Base-by-base conservation (phyloP, 2,888 invertebrate species). In the Drosophila mimica region DNA sequence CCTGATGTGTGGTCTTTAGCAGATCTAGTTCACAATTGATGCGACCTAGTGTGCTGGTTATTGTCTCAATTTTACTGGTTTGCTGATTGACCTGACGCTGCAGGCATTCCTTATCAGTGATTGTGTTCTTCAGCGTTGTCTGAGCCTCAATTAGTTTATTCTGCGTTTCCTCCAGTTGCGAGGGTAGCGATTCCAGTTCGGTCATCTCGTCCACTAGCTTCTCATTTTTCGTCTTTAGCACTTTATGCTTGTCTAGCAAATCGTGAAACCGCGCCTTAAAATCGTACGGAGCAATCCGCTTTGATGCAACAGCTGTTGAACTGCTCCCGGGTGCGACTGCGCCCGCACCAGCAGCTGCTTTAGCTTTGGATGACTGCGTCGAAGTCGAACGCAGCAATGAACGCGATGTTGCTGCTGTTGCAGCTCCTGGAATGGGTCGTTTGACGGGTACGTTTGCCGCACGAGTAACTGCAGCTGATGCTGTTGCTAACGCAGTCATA, bases 201-300 rank as follows among this genome's bases (percentile, higher is more conserved):
- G 91, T 81, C 25, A 94, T 78, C 65, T 93, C 92, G 48, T 94
- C 94, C 82, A 94, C 93, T 40, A 95, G 90, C 25, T 94, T 93
- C 51, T 92, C 94, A 68, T 94, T 93, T 82, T 95, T 94, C 58
- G 91, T 92, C 84, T 95, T 95, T 15, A 95, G 91, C 0, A 81
- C 52, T 76, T 94, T 94, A 77, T 95, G 94, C 90, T 95, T 95
- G 69, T 95, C 95, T 20, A 94, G 90, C 58, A 96, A 93, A 81
- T 95, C 94, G 85, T 94, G 93, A 77, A 95, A 95, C 58, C 96
- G 94, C 34, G 95, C 95, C 91, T 96, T 95, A 76, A 94, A 95
- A 86, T 95, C 95, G 91, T 95, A 95, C 0, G 95, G 94, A 9
- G 95, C 94, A 57, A 95, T 94, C 74, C 95, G 94, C 62, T 95